Conservation (phyloP, 1,140 invertebrate species). For the Uloborus diversus region DNA sequence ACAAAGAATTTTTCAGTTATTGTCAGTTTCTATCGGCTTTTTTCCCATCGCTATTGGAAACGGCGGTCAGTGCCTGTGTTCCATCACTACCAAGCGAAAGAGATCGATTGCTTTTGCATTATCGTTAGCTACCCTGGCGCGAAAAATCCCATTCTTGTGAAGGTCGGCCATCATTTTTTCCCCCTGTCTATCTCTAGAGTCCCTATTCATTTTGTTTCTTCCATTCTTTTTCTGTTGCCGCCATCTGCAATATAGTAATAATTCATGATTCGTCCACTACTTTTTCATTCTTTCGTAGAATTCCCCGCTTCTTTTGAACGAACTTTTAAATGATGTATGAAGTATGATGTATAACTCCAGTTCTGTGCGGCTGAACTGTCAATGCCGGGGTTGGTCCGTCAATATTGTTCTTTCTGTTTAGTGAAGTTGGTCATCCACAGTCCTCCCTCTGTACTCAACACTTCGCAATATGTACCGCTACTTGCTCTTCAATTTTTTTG, state of each 20-base stretch:
- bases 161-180: constrained; percentile 35
- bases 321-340: constrained; percentile 27
- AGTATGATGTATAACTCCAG: not conserved
- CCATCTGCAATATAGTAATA: constrained; percentile 33
- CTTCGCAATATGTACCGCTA: too few species aligned
- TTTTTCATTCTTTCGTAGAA: not conserved
- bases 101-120: constrained; percentile 51
- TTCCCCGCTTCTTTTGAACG: constrained; percentile 18
- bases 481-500: too few species aligned
- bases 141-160: constrained; percentile 2
- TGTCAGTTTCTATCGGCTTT: too few species aligned
- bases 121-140: constrained; percentile 15
- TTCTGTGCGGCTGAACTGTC: too few species aligned
- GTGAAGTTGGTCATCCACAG: too few species aligned
- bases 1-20: too few species aligned
- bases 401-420: too few species aligned
- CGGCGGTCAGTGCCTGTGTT: constrained; percentile 35
- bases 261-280: constrained; percentile 8
- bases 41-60: constrained; percentile 27
- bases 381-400: too few species aligned
- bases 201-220: not conserved
- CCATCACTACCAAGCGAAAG: constrained; percentile 17
- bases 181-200: not conserved
- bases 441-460: too few species aligned
- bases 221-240: not conserved